Evolutionary conservation across 2,113 vertebrate genomes (phyloP).

Genomic region (Calypte anna): DNA sequence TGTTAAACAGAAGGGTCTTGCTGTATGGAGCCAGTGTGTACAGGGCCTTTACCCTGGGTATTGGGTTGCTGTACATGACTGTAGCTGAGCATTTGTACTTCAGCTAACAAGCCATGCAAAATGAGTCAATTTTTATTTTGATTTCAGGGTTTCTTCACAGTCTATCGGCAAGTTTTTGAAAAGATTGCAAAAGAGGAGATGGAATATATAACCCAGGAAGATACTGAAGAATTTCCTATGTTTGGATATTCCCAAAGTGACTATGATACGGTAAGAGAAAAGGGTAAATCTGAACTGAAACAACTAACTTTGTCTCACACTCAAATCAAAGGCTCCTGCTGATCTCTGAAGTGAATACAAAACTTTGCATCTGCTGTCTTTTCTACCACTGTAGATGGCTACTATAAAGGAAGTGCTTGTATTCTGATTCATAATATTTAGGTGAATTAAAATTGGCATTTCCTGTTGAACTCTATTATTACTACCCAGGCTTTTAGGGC

Average conservation of each 20-base stretch:
- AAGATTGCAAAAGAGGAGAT: constrained; percentile 90
- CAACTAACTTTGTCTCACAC: not conserved
- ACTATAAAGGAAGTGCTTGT: not conserved
- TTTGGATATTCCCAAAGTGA: constrained; percentile 93
- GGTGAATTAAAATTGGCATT: not conserved
- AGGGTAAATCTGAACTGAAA: not conserved
- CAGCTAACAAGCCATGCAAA: rapidly evolving
- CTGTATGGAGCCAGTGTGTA: not conserved
- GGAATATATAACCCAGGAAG: constrained; percentile 83
- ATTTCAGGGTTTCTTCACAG: constrained; percentile 89
- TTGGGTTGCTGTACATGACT: not conserved
- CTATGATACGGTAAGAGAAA: constrained; percentile 87
- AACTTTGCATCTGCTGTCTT: not conserved
- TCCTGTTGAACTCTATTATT: not conserved
- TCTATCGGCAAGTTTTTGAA: constrained; percentile 91
- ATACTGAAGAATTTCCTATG: constrained; percentile 83
- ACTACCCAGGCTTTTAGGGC: not conserved
- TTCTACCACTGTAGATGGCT: not conserved
- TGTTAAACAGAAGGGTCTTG: not conserved
- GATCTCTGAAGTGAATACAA: not conserved
- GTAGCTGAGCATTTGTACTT: not conserved
- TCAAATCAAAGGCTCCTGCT: not conserved
- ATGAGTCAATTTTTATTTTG: not conserved
- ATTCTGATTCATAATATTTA: not conserved
- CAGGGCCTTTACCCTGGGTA: not conserved